These are phyloP conservation scores for Nephrotoma flavescens DNA, from an alignment of 2,888 invertebrate genomes.

Conservation along the genomic window DNA sequence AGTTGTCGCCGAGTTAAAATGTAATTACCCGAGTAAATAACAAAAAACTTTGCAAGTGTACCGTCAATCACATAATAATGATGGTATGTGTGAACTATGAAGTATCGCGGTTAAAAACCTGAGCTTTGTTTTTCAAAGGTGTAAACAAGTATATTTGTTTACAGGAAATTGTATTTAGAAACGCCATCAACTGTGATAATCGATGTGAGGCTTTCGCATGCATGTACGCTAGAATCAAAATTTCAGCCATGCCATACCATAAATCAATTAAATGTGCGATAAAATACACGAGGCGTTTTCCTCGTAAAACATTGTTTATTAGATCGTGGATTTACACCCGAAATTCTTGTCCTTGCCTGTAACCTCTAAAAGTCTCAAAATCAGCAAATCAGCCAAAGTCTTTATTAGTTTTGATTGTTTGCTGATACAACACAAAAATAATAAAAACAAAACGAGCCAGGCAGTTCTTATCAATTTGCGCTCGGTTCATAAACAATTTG, in stretches of 20 bases:
- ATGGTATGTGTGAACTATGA: too few species aligned
- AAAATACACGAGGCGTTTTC: too few species aligned
- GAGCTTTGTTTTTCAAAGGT: too few species aligned
- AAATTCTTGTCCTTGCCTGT: neutral
- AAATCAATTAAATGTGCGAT: neutral
- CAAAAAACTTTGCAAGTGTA: neutral
- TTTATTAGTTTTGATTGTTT: neutral
- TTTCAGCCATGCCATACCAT: neutral
- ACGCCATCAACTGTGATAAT: neutral
- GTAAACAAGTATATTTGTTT: neutral
- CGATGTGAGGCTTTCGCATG: neutral
- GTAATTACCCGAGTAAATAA: neutral
- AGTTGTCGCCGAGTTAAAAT: neutral
- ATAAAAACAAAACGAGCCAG: neutral
- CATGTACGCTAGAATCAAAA: neutral
- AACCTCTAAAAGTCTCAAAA: neutral
- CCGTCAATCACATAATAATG: too few species aligned
- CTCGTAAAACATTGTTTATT: too few species aligned
- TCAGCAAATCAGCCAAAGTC: neutral
- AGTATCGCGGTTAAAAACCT: too few species aligned
- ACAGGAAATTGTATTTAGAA: neutral
- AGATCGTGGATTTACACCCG: neutral
- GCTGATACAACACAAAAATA: neutral
- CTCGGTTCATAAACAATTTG: neutral
- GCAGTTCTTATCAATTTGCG: neutral